phyloP scores from a whole-genome alignment of 2,888 invertebrate genomes.

The Stenodera caucasica region DNA sequence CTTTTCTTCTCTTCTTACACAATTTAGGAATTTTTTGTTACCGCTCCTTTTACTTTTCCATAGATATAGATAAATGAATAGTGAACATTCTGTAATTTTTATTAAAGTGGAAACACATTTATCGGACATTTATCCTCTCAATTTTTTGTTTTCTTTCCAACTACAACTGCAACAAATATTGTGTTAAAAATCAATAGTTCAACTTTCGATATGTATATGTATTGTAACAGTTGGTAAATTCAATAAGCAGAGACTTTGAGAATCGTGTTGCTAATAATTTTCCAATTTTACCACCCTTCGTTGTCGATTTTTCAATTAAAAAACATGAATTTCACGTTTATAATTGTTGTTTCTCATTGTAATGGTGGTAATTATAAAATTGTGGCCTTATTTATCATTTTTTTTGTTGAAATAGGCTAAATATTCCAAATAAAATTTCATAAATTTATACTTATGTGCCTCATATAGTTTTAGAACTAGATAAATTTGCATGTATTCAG shows the following conservation, averaged over 20 bases:
- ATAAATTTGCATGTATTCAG: not conserved
- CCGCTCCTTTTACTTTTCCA: not conserved
- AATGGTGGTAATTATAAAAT: not conserved
- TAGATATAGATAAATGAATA: too few relatives aligned
- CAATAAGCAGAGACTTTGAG: not conserved
- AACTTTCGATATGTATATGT: not conserved
- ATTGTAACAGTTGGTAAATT: conserved; percentile 3
- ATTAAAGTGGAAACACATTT: not conserved
- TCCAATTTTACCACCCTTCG: not conserved
- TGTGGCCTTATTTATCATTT: not conserved
- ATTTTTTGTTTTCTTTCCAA: not conserved
- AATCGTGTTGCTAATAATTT: not conserved
- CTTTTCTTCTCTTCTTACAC: not conserved
- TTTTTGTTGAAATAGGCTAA: not conserved
- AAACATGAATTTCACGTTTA: not conserved
- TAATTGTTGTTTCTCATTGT: not conserved
- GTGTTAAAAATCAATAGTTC: conserved; percentile 3
- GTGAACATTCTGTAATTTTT: not conserved
- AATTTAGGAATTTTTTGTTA: not conserved
- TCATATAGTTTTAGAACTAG: not conserved
- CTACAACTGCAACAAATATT: not conserved
- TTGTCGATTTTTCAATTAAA: not conserved
- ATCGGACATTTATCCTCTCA: not conserved
- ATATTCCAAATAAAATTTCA: not conserved
- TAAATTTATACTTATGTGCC: not conserved